Evolutionary conservation across 2,888 invertebrate species (phyloP).

Genomic region (Synanthedon andrenaeformis): DNA sequence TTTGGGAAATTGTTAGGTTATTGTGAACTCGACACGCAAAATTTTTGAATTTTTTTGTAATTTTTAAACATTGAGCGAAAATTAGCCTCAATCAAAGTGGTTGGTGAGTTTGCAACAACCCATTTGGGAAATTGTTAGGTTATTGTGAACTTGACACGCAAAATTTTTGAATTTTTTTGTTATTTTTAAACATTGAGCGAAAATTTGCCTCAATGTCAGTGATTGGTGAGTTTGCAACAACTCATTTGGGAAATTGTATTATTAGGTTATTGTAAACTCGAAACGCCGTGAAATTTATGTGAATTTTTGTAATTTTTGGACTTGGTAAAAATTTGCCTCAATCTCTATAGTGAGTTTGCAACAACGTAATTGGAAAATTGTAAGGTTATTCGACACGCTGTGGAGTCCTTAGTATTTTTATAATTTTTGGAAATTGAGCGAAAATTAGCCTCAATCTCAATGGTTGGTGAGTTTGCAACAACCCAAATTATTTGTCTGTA

Average conservation of each 20-base stretch:
- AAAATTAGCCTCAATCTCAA: not conserved
- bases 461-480: no score
- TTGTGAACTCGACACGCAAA: no score
- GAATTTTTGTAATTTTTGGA: slow-evolving; percentile 6
- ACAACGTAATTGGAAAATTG: not conserved
- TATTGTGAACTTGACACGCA: no score
- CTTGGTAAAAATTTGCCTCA: not conserved
- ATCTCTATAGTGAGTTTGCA: no score
- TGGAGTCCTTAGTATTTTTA: slow-evolving; percentile 9
- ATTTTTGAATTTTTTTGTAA: slow-evolving; percentile 10
- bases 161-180: slow-evolving; percentile 11
- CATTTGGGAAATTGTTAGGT: not conserved
- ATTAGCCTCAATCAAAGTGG: not conserved
- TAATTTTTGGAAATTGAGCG: not conserved
- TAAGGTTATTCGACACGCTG: no score
- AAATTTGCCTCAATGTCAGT: not conserved
- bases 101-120: no score
- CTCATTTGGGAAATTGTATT: not conserved
- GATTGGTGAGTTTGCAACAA: no score
- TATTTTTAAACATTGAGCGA: not conserved
- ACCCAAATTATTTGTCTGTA: not conserved
- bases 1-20: not conserved
- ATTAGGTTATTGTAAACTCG: no score
- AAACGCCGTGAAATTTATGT: slow-evolving; percentile 1
- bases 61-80: not conserved